These are phyloP conservation scores for Lasioglossum oenotherae DNA, from an alignment of 2,888 invertebrate genomes.

Conservation along the genomic window DNA sequence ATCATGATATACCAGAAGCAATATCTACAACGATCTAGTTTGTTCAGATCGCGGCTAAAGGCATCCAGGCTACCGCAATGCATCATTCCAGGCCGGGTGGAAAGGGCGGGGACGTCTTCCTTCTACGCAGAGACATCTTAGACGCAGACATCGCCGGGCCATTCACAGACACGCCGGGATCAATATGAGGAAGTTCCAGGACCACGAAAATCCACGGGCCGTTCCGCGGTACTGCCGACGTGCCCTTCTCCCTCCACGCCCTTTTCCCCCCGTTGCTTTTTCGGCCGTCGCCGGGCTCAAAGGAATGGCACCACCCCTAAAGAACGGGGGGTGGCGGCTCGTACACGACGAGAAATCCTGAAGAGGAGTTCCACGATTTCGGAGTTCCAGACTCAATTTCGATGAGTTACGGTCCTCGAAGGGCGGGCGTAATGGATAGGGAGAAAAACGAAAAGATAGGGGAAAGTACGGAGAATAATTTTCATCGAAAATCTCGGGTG, in stretches of 20 bases:
- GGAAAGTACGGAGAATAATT: not conserved
- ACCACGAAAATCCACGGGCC: conserved; percentile 49
- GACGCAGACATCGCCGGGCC: conserved; percentile 62
- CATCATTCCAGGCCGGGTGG: conserved; percentile 63
- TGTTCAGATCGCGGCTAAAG: conserved; percentile 42
- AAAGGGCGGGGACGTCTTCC: conserved; percentile 36
- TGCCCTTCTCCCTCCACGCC: conserved; percentile 17
- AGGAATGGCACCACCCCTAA: not conserved
- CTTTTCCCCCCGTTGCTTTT: conserved; percentile 8
- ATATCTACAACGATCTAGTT: conserved; percentile 39
- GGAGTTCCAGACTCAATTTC: conserved; percentile 27
- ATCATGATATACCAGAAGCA: not conserved
- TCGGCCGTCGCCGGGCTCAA: conserved; percentile 11
- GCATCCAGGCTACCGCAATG: conserved; percentile 68
- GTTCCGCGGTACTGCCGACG: conserved; percentile 45
- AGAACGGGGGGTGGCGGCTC: not conserved
- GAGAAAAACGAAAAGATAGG: not conserved
- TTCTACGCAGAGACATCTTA: conserved; percentile 55
- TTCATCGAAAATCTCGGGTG: not conserved
- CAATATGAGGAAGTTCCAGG: conserved; percentile 65
- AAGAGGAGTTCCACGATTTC: conserved; percentile 29
- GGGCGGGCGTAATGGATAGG: not conserved
- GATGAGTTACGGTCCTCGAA: conserved; percentile 32
- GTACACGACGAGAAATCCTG: conserved; percentile 37
- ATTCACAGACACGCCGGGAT: conserved; percentile 61